phyloP scores from a whole-genome alignment of 2,888 invertebrate species.

The Morpho helenor region DNA sequence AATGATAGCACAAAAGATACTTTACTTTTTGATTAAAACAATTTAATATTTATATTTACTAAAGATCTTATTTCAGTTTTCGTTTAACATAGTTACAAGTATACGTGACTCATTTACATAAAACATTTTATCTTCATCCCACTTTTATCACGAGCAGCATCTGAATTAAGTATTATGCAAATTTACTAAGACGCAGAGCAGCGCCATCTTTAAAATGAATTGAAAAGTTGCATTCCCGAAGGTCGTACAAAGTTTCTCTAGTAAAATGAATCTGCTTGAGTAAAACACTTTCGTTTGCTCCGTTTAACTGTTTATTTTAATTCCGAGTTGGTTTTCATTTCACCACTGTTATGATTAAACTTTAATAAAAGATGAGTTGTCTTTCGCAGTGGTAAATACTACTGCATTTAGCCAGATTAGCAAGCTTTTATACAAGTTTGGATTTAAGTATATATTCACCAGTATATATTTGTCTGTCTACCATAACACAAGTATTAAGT shows the following conservation, averaged over 20 bases:
- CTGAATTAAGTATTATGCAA: conserved; percentile 56
- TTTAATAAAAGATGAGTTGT: not conserved
- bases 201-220: conserved; percentile 55
- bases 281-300: conserved; percentile 68
- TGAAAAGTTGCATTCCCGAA: conserved; percentile 70
- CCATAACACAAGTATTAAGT: no score
- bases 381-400: not conserved
- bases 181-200: conserved; percentile 60
- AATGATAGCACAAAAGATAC: no score
- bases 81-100: not conserved
- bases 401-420: no score
- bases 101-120: conserved; percentile 1
- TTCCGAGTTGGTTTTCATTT: conserved; percentile 15
- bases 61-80: not conserved
- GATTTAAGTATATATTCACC: no score
- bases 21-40: no score
- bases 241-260: conserved; percentile 72
- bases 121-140: conserved; percentile 1
- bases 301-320: conserved; percentile 31
- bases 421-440: no score
- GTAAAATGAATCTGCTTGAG: conserved; percentile 65
- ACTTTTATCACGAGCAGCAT: conserved; percentile 19
- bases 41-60: not conserved
- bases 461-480: no score
- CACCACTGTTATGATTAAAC: conserved; percentile 16